These are phyloP conservation scores for Calidris pygmaea DNA, from an alignment of 2,113 vertebrate genomes.

Conservation along the genomic window DNA sequence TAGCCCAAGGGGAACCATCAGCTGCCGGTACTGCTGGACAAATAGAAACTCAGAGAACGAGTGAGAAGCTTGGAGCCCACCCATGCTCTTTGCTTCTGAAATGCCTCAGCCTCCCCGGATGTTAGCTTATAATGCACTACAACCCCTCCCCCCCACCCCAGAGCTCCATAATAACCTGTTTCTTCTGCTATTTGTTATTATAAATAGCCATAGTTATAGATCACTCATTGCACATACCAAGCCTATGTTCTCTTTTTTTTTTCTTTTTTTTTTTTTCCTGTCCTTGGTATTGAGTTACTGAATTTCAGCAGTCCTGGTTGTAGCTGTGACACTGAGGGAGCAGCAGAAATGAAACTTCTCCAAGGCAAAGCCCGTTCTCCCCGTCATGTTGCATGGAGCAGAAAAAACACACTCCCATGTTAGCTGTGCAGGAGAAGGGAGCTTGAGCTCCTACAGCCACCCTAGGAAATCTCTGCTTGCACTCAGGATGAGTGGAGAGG, in stretches of 20 bases:
- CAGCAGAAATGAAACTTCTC: background rate
- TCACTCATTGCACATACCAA: background rate
- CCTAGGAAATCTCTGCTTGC: background rate
- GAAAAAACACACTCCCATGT: background rate
- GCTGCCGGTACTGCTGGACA: background rate
- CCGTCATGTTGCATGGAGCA: background rate
- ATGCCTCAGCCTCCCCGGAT: background rate
- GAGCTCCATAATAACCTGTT: background rate
- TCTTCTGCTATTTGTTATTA: background rate
- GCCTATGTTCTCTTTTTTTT: background rate
- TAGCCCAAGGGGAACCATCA: background rate
- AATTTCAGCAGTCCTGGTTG: background rate
- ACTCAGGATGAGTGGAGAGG: background rate
- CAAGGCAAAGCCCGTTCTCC: background rate
- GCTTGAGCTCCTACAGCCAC: background rate
- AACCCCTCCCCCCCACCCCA: accelerated
- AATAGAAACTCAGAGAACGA: background rate
- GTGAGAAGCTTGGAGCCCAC: background rate
- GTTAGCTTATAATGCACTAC: background rate
- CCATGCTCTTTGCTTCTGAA: background rate
- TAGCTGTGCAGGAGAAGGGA: background rate
- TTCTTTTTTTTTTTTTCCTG: background rate
- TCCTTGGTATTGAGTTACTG: background rate
- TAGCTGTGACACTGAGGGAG: background rate
- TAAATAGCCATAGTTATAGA: background rate